Evolutionary conservation across 2,113 vertebrate genomes (phyloP), one percentile per base, ranked within the genome.

Genomic region (Microcebus ravelobensis): DNA sequence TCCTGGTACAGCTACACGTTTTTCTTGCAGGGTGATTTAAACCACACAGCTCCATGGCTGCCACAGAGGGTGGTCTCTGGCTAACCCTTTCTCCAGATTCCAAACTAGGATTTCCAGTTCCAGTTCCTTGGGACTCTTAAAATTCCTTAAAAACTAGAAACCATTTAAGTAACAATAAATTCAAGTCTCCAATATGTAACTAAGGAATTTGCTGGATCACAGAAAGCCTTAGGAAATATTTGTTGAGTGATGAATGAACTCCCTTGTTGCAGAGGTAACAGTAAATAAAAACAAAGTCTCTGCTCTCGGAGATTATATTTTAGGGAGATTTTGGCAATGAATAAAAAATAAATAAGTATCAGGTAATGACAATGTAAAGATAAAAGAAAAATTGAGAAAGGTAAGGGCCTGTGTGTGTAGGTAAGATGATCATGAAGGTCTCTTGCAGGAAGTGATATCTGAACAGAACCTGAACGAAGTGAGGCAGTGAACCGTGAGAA

Each of bases 231-330:
- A 68, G 34, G 65, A 59, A 67, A 36, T 34, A 12, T 23, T 21
- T 55, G 5, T 6, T 59, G 36, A 34, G 31, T 59, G 52, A 67
- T 34, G 15, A 84, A 85, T 67, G n/a, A 80, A 94, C 81, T 52
- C 20, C 52, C 50, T n/a, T n/a, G 1, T 29, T 65, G 61, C 13
- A 8, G 21, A 83, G 55, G 90, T 0, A 94, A 11, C 4, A 80
- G 61, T 39, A 80, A 95, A 80, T 68, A 48, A 85, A 94, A 90
- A 39, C 42, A 73, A 76, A 89, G 18, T 84, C 39, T 83, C 63
- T 77, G 25, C 13, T 86, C 8, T 90, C 48, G 21, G 42, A 34
- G 61, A 25, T 92, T 95, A 76, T 45, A 74, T 65, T 85, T 13
- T 70, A 15, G 45, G 7, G 11, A 1, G 17, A 77, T 61, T 42